phyloP scores from a whole-genome alignment of 1,140 invertebrate genomes.

The Drosophila pandora region DNA sequence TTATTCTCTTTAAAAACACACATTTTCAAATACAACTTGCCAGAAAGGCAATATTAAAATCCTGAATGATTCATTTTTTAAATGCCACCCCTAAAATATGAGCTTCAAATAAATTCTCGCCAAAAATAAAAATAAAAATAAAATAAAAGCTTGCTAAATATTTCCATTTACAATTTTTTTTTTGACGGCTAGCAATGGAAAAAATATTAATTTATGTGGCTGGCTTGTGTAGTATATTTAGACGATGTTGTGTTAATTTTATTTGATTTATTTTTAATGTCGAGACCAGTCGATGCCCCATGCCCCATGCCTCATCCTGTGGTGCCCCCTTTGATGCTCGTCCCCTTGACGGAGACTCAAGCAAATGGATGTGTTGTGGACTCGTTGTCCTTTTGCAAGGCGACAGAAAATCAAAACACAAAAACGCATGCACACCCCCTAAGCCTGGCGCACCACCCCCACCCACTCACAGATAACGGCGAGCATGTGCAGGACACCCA shows the following conservation, averaged over 20 bases:
- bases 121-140: not conserved
- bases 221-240: constrained; percentile 41
- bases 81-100: constrained; percentile 12
- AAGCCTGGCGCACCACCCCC: constrained; percentile 12
- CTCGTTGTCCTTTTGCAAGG: constrained; percentile 73
- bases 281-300: constrained; percentile 28
- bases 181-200: constrained; percentile 3
- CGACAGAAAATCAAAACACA: constrained; percentile 78
- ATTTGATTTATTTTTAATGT: constrained; percentile 81
- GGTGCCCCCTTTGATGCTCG: not conserved
- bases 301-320: not conserved
- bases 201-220: constrained; percentile 73
- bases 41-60: not conserved
- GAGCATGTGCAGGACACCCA: constrained; percentile 50
- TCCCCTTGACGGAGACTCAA: constrained; percentile 35
- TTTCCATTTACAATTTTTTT: constrained; percentile 38
- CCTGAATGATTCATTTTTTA: not conserved
- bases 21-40: constrained; percentile 9
- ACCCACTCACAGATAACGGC: constrained; percentile 30
- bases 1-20: no score
- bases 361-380: constrained; percentile 43
- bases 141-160: constrained; percentile 31
- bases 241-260: constrained; percentile 64
- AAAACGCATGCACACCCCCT: constrained; percentile 62
- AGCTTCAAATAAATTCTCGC: not conserved